These are phyloP conservation scores for Nomia melanderi DNA, from an alignment of 1,140 invertebrate genomes.

Conservation along the genomic window DNA sequence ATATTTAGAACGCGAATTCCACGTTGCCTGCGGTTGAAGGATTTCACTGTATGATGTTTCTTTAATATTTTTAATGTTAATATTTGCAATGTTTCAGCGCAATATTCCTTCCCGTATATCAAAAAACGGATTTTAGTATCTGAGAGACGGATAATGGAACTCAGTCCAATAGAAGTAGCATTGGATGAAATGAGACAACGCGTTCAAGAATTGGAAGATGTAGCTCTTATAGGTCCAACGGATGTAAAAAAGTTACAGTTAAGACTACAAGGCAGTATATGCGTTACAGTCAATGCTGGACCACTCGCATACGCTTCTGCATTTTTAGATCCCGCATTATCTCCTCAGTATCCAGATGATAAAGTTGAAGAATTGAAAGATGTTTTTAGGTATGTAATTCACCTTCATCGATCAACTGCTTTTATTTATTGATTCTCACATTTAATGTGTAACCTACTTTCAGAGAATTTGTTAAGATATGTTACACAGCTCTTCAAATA, in stretches of 20 bases:
- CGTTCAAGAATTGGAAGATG: constrained; percentile 91
- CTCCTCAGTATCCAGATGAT: constrained; percentile 87
- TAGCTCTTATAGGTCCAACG: constrained; percentile 88
- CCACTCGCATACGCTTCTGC: constrained; percentile 95
- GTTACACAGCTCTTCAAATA: constrained; percentile 91
- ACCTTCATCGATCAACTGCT: background rate
- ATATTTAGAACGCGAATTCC: too few relatives aligned
- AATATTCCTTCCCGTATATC: constrained; percentile 94
- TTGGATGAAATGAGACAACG: constrained; percentile 94
- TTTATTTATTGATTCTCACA: too few relatives aligned
- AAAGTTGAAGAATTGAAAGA: constrained; percentile 91
- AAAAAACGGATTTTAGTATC: constrained; percentile 92
- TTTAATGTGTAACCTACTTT: constrained; percentile 63
- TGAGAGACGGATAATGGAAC: constrained; percentile 87
- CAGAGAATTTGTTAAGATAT: constrained; percentile 94
- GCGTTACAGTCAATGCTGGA: constrained; percentile 97
- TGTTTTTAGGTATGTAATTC: constrained; percentile 88
- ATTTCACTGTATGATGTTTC: too few relatives aligned
- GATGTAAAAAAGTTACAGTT: constrained; percentile 95
- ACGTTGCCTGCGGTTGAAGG: too few relatives aligned
- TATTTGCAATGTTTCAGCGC: constrained; percentile 82
- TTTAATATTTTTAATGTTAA: background rate
- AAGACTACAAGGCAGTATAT: constrained; percentile 93
- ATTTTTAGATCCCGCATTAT: constrained; percentile 89
- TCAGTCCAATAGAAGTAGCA: constrained; percentile 96